Conservation (phyloP, 2,113 vertebrate genomes). For the Tor tambroides region DNA sequence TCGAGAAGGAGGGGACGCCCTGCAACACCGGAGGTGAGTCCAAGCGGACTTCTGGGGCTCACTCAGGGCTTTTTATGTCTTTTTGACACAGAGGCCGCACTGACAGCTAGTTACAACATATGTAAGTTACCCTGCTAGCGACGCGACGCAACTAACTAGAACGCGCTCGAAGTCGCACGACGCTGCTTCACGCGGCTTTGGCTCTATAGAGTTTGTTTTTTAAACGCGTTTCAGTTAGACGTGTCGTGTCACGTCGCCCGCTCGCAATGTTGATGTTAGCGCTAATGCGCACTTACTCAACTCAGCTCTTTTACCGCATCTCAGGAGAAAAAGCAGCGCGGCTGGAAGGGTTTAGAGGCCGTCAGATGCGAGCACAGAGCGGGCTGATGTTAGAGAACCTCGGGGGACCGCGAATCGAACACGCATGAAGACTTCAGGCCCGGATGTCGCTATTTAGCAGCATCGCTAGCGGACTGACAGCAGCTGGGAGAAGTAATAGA, state of each 20-base stretch:
- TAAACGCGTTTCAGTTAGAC: background rate
- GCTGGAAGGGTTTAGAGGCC: background rate
- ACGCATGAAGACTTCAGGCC: background rate
- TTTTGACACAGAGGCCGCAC: constrained; percentile 35
- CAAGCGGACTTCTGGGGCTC: constrained; percentile 34
- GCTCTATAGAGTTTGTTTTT: background rate
- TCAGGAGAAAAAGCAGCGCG: background rate
- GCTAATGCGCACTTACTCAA: background rate
- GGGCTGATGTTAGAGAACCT: background rate
- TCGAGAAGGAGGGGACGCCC: constrained; percentile 50
- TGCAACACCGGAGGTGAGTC: constrained; percentile 67
- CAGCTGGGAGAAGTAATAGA: background rate
- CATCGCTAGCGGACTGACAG: constrained; percentile 18
- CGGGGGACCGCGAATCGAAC: background rate
- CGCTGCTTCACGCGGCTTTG: background rate
- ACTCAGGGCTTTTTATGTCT: background rate
- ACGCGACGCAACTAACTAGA: background rate
- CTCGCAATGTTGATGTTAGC: background rate
- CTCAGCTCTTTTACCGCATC: background rate
- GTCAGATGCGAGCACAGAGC: background rate
- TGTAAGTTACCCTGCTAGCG: background rate
- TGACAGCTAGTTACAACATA: constrained; percentile 21
- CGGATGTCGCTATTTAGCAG: background rate
- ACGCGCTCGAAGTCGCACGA: background rate
- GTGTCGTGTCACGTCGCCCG: background rate